Percentiles rank a stretch among this genome's conserved stretches.
Conservation (phyloP, 2,797 vertebrate genomes). For the Leptoclinus maculatus region DNA sequence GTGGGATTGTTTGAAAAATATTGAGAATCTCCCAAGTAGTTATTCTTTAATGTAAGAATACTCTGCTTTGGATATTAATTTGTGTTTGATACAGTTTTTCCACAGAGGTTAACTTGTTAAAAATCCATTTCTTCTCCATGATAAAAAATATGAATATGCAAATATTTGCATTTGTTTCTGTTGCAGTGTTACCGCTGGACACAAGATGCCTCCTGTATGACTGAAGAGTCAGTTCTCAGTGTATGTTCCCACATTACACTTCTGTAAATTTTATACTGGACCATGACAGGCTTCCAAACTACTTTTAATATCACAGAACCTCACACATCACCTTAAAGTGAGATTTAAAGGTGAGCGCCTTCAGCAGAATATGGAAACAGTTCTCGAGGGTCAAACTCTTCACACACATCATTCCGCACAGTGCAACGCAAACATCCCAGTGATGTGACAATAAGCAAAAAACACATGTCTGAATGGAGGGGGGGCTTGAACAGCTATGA, state of each 20-base stretch:
- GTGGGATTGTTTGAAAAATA: background rate
- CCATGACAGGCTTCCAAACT: background rate
- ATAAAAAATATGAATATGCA: background rate
- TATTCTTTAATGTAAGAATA: background rate
- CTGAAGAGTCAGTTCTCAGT: background rate
- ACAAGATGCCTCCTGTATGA: background rate
- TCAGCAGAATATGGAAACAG: background rate
- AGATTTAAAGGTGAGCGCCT: background rate
- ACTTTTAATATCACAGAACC: background rate
- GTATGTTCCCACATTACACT: background rate
- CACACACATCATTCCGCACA: background rate
- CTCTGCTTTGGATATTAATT: background rate
- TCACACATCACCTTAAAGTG: background rate
- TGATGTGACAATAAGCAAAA: background rate
- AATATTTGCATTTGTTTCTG: background rate
- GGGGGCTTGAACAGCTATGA: background rate
- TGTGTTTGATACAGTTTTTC: background rate
- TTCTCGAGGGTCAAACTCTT: background rate
- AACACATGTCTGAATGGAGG: background rate
- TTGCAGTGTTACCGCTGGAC: background rate
- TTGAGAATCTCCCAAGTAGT: background rate
- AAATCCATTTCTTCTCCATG: background rate
- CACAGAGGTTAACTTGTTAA: background rate
- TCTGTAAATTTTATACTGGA: background rate
- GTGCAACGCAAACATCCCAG: background rate